These are phyloP conservation scores for Sminthopsis crassicaudata DNA, from an alignment of 2,113 vertebrate genomes.

Conservation along the genomic window DNA sequence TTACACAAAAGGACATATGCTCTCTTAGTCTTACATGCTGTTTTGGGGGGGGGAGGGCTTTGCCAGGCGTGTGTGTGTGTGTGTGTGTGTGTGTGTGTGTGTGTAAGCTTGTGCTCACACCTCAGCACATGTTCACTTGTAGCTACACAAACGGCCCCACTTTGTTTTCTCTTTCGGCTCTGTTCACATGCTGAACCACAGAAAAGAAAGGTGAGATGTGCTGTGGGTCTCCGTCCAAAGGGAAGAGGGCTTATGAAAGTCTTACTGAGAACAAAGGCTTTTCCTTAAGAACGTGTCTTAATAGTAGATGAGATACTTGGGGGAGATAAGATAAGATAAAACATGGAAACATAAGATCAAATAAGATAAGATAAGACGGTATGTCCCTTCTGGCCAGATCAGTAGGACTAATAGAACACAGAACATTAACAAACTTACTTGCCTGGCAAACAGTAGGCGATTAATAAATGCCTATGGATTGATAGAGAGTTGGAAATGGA, in stretches of 20 bases:
- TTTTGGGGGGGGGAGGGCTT: background rate
- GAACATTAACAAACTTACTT: conserved; percentile 19
- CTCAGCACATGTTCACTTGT: background rate
- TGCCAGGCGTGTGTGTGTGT: conserved; percentile 8
- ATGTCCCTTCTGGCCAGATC: conserved; percentile 20
- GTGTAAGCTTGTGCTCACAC: background rate
- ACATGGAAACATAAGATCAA: conserved; percentile 69
- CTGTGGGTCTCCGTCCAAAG: background rate
- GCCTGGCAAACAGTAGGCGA: background rate
- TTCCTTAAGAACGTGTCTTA: conserved; percentile 63
- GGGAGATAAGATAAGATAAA: conserved; percentile 71
- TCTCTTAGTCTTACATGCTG: background rate
- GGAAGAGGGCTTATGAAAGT: conserved; percentile 36
- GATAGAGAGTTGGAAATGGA: background rate
- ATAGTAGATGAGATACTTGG: conserved; percentile 60
- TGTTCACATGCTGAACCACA: conserved; percentile 42
- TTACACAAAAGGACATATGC: conserved; percentile 55
- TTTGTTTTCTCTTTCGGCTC: background rate
- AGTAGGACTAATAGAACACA: background rate
- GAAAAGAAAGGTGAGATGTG: conserved; percentile 37
- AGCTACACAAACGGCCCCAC: conserved; percentile 22
- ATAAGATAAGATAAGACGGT: conserved; percentile 66
- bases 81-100: background rate
- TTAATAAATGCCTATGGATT: background rate
- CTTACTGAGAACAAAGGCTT: conserved; percentile 55